Evolutionary conservation across 2,113 vertebrate species (phyloP).

Genomic region (Naja naja): DNA sequence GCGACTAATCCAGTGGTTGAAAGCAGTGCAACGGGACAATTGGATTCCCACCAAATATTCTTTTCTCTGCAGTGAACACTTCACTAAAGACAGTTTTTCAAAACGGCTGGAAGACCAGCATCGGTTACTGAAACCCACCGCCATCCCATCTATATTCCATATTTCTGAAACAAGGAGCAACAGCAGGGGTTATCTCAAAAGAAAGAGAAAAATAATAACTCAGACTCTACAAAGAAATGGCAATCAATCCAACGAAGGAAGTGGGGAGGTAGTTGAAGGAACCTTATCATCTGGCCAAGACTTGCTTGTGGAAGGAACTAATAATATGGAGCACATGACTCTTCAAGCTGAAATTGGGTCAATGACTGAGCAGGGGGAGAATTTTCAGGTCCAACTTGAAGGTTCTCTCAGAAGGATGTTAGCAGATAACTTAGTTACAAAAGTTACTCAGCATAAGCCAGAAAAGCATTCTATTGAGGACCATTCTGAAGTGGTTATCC

Average conservation of each 20-base stretch:
- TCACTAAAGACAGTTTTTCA: constrained; percentile 81
- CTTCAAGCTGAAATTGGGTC: constrained; percentile 9
- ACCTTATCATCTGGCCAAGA: neutral
- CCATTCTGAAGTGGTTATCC: neutral
- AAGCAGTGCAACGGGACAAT: constrained; percentile 78
- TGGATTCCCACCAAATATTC: constrained; percentile 84
- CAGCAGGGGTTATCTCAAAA: constrained; percentile 60
- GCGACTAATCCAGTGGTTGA: constrained; percentile 77
- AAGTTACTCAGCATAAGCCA: neutral
- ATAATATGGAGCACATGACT: constrained; percentile 54
- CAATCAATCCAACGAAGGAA: constrained; percentile 32
- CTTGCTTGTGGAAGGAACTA: constrained; percentile 55
- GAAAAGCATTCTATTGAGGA: constrained; percentile 24
- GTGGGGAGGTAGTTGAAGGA: constrained; percentile 42
- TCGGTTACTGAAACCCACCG: constrained; percentile 74
- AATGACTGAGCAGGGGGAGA: constrained; percentile 3
- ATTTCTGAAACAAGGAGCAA: constrained; percentile 62
- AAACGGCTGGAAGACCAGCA: constrained; percentile 76
- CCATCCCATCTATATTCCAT: constrained; percentile 80
- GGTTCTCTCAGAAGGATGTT: constrained; percentile 49
- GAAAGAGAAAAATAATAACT: constrained; percentile 57
- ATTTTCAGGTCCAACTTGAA: constrained; percentile 38
- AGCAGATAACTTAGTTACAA: constrained; percentile 34
- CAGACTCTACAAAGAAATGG: constrained; percentile 45
- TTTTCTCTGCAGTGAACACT: constrained; percentile 81